Conservation (phyloP, 1,140 invertebrate species). For the Papilio dardanus region DNA sequence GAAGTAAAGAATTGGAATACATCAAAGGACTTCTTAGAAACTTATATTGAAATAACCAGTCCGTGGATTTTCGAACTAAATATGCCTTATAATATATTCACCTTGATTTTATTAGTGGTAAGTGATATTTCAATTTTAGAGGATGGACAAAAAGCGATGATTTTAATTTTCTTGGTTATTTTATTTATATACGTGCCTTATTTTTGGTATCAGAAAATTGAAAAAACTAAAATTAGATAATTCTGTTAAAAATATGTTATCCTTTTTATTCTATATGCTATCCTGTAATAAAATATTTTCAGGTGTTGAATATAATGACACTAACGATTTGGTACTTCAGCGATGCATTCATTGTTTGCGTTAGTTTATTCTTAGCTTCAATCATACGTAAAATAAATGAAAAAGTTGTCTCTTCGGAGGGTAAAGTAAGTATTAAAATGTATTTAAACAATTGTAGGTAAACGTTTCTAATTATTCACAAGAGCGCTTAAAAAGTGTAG, state of each 20-base stretch:
- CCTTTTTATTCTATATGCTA: too few species aligned
- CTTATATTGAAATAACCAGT: neutral
- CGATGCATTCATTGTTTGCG: conserved; percentile 82
- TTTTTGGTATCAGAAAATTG: too few species aligned
- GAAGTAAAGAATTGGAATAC: neutral
- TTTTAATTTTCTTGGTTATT: too few species aligned
- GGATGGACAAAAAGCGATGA: too few species aligned
- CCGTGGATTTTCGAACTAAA: conserved; percentile 16
- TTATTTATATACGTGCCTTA: too few species aligned
- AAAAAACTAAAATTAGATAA: too few species aligned
- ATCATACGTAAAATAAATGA: conserved; percentile 80
- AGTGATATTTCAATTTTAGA: neutral
- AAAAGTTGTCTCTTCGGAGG: conserved; percentile 75
- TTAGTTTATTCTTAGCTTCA: conserved; percentile 80
- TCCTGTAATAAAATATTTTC: conserved; percentile 47
- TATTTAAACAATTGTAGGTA: too few species aligned
- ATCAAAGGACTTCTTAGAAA: neutral
- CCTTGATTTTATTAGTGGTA: neutral
- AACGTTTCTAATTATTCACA: too few species aligned
- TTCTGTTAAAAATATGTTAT: too few species aligned
- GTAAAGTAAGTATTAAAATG: conserved; percentile 41
- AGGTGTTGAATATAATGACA: conserved; percentile 73
- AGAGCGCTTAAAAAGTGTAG: too few species aligned
- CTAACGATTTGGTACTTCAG: conserved; percentile 83
- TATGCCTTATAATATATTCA: conserved; percentile 1